A percentile compares a stretch with the other conserved stretches of the same genome.
Evolutionary conservation across 1,140 invertebrate genomes (phyloP).

Genomic region (Ostrea denselamellosa): DNA sequence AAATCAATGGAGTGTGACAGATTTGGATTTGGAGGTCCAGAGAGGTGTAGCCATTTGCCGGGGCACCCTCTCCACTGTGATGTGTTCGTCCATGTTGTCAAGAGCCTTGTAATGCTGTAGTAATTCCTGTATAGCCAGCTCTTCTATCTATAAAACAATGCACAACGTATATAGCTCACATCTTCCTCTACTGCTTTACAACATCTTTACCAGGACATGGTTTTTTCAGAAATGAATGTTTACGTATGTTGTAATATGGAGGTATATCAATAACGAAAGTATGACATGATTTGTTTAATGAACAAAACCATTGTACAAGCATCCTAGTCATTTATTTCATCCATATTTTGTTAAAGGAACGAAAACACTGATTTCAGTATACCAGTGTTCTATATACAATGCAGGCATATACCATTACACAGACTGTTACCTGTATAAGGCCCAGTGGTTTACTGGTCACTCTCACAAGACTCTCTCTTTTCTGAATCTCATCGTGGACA

Average conservation of each 20-base stretch:
- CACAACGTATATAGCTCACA: background rate
- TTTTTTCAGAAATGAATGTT: too few species aligned
- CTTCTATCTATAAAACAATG: slow-evolving; percentile 83
- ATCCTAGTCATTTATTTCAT: too few species aligned
- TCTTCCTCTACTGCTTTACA: too few species aligned
- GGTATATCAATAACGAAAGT: too few species aligned
- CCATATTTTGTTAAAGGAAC: too few species aligned
- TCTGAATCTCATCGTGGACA: slow-evolving; percentile 71
- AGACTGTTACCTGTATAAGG: slow-evolving; percentile 82
- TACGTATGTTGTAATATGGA: too few species aligned
- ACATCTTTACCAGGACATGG: too few species aligned
- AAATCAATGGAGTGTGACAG: background rate
- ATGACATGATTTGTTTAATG: too few species aligned
- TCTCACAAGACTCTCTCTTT: slow-evolving; percentile 63
- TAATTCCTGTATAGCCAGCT: slow-evolving; percentile 86
- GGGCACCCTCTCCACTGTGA: slow-evolving; percentile 82
- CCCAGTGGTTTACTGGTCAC: slow-evolving; percentile 79
- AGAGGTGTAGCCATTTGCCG: slow-evolving; percentile 81
- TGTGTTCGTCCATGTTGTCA: slow-evolving; percentile 83
- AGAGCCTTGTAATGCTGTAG: slow-evolving; percentile 83
- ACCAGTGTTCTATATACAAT: too few species aligned
- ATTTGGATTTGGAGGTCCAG: slow-evolving; percentile 77
- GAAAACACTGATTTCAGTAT: too few species aligned
- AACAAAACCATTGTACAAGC: too few species aligned
- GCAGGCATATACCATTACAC: too few species aligned